These are phyloP conservation scores for Chaenocephalus aceratus DNA, from an alignment of 2,113 vertebrate genomes.

Conservation along the genomic window DNA sequence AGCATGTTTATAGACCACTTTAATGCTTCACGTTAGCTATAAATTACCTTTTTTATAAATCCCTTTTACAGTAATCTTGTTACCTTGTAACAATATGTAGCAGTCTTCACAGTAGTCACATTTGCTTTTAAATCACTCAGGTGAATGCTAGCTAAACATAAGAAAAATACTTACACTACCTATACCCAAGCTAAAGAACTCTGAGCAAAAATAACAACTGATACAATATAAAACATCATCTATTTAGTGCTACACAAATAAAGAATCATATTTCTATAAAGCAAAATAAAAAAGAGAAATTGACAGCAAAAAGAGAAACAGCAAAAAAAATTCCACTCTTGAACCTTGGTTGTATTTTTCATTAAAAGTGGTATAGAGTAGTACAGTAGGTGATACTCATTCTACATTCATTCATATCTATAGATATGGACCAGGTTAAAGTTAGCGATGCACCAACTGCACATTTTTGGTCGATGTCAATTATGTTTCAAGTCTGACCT, in stretches of 20 bases:
- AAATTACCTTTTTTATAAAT: conserved; percentile 16
- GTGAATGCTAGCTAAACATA: background rate
- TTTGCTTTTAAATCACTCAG: background rate
- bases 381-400: background rate
- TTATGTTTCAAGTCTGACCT: too few relatives aligned
- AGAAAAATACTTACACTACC: background rate
- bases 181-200: background rate
- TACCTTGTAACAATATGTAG: background rate
- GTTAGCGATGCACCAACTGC: conserved; percentile 17
- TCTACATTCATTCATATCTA: conserved; percentile 19
- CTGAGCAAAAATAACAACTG: background rate
- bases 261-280: background rate
- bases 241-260: conserved; percentile 27
- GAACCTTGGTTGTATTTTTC: background rate
- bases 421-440: conserved; percentile 40
- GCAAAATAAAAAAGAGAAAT: background rate
- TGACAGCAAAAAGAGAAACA: conserved; percentile 1
- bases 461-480: too few relatives aligned
- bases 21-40: background rate
- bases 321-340: background rate
- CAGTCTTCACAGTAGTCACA: conserved; percentile 23
- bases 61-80: conserved; percentile 36
- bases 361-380: conserved; percentile 5
- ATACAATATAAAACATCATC: background rate
- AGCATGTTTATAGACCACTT: background rate